Percentiles rank a stretch among this genome's conserved stretches.
Evolutionary conservation across 2,888 invertebrate species (phyloP).

Genomic region (Caenorhabditis afra): DNA sequence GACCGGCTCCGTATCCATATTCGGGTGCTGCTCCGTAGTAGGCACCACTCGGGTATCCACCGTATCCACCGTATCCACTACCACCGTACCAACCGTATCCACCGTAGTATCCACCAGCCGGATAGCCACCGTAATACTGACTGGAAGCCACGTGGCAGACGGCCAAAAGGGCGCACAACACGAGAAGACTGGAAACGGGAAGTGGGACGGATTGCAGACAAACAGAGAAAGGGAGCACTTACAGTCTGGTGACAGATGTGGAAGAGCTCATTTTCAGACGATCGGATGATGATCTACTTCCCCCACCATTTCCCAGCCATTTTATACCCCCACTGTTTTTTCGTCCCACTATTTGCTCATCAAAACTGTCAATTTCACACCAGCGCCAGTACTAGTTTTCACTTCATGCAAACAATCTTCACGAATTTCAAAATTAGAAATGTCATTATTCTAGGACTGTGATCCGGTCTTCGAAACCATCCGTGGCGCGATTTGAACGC

Average conservation of each 20-base stretch:
- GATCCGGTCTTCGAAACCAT: too few species aligned
- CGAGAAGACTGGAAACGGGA: slow-evolving; percentile 7
- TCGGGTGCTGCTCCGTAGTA: not conserved
- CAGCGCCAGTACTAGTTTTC: too few species aligned
- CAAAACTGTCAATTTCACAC: not conserved
- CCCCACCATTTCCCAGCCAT: too few species aligned
- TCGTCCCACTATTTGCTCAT: too few species aligned
- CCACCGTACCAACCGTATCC: slow-evolving; percentile 21
- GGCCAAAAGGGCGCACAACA: slow-evolving; percentile 14
- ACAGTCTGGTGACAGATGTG: not conserved
- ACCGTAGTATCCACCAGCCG: slow-evolving; percentile 23
- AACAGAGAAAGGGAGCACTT: not conserved
- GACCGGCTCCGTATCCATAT: not conserved
- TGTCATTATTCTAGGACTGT: too few species aligned
- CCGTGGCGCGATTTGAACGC: too few species aligned
- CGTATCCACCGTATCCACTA: not conserved
- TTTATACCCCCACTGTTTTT: too few species aligned
- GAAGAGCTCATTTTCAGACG: too few species aligned
- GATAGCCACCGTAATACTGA: slow-evolving; percentile 41
- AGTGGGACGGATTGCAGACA: not conserved
- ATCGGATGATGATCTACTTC: too few species aligned
- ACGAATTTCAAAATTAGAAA: too few species aligned
- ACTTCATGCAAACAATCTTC: too few species aligned
- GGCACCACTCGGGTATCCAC: not conserved
- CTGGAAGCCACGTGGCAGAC: not conserved